A percentile compares a stretch with the other conserved stretches of the same genome.
These are phyloP conservation scores for Eurytoma adleriae DNA, from an alignment of 2,888 invertebrate species.

Conservation along the genomic window DNA sequence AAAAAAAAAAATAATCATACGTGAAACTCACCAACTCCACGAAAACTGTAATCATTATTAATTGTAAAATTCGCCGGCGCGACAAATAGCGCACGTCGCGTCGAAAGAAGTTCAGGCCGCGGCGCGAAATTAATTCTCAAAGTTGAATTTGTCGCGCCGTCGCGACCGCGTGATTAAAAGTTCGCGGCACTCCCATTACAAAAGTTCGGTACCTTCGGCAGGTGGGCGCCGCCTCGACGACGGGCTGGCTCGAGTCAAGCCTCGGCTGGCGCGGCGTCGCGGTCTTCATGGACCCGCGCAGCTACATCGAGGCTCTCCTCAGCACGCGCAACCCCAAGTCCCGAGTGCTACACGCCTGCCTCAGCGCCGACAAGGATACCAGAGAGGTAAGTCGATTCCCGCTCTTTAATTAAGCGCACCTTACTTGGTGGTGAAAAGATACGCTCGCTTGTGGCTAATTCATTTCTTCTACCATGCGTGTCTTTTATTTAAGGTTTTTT, in stretches of 20 bases:
- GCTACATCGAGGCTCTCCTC: constrained; percentile 82
- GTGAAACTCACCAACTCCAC: too few relatives aligned
- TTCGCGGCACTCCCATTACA: neutral
- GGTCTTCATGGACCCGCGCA: constrained; percentile 87
- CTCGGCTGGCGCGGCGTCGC: constrained; percentile 86
- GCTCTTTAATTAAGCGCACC: neutral
- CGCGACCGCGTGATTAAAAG: neutral
- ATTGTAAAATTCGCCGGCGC: too few relatives aligned
- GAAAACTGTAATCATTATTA: too few relatives aligned
- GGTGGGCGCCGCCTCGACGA: constrained; percentile 85
- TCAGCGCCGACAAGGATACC: constrained; percentile 86
- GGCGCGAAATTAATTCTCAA: too few relatives aligned
- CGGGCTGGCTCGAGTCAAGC: constrained; percentile 84
- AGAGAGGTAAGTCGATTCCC: constrained; percentile 80
- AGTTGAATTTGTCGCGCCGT: too few relatives aligned
- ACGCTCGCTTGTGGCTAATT: too few relatives aligned
- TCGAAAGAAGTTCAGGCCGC: too few relatives aligned
- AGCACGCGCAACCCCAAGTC: constrained; percentile 76
- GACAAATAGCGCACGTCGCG: too few relatives aligned
- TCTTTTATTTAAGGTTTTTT: too few relatives aligned
- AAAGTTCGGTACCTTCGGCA: constrained; percentile 66
- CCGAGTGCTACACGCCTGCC: constrained; percentile 86
- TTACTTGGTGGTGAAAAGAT: too few relatives aligned
- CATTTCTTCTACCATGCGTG: too few relatives aligned
- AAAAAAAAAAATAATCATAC: too few relatives aligned